Conservation (phyloP, 37 sponge, comb jelly and placozoan genomes). For the Aplysina aerophoba region DNA sequence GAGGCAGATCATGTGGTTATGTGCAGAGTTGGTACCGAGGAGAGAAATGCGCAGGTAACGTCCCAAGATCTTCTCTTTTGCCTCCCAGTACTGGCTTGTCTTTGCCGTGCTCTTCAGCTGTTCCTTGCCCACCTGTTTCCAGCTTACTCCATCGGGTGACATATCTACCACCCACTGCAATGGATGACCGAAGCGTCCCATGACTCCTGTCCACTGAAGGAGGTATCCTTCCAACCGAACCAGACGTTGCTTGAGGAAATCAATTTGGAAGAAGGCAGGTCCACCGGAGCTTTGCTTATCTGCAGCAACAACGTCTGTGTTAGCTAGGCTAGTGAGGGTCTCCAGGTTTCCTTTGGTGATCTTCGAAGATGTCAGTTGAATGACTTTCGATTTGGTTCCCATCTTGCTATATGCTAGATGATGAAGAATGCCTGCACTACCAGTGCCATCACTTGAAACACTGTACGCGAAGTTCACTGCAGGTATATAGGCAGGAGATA, state of each 20-base stretch:
- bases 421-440: not conserved
- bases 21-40: constrained; percentile 5
- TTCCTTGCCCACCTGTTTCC: not conserved
- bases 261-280: constrained; percentile 6
- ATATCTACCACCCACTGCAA: constrained; percentile 16
- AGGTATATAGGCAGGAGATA: too few species aligned
- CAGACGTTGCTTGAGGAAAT: constrained; percentile 15
- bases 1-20: constrained; percentile 29
- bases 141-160: not conserved
- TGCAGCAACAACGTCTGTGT: not conserved
- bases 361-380: not conserved
- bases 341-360: not conserved
- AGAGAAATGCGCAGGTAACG: constrained; percentile 23
- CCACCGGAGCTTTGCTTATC: not conserved
- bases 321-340: not conserved
- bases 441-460: too few species aligned
- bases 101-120: too few species aligned
- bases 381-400: not conserved
- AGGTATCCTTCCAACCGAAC: constrained; percentile 11
- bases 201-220: constrained; percentile 2
- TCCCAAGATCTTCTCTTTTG: not conserved
- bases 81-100: not conserved
- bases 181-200: constrained; percentile 14
- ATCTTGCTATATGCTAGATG: not conserved
- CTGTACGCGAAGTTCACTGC: too few species aligned